phyloP scores from a whole-genome alignment of 2,888 invertebrate genomes.

The Rutpela maculata region DNA sequence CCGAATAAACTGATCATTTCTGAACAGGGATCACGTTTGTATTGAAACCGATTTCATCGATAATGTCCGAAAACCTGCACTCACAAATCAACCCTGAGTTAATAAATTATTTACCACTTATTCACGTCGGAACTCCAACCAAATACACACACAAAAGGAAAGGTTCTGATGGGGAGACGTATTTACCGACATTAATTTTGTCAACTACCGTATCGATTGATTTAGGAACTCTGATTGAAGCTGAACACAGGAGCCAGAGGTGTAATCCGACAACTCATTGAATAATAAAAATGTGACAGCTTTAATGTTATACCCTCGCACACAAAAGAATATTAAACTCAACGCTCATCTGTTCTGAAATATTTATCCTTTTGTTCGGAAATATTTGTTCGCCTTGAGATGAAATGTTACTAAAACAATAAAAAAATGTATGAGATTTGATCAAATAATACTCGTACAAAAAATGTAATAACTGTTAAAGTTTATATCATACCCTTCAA shows the following conservation, averaged over 20 bases:
- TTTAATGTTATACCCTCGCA: too few species aligned
- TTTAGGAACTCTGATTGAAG: neutral
- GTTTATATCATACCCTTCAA: too few species aligned
- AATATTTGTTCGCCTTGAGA: too few species aligned
- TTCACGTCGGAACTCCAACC: constrained; percentile 8
- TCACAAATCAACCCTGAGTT: constrained; percentile 29
- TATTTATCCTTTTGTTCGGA: too few species aligned
- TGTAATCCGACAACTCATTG: too few species aligned
- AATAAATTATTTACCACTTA: constrained; percentile 36
- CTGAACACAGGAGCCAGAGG: neutral
- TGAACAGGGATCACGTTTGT: constrained; percentile 16
- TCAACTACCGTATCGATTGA: constrained; percentile 23
- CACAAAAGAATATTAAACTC: too few species aligned
- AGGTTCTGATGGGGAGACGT: constrained; percentile 13
- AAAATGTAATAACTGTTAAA: too few species aligned
- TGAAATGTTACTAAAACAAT: too few species aligned
- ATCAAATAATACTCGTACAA: too few species aligned
- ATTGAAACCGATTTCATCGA: constrained; percentile 20
- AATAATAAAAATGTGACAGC: too few species aligned
- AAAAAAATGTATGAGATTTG: too few species aligned
- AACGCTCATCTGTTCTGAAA: too few species aligned
- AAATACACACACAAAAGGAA: constrained; percentile 19
- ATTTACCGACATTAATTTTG: constrained; percentile 25
- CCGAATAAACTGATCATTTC: constrained; percentile 5
- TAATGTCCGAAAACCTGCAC: constrained; percentile 16